These are phyloP conservation scores for Pterois miles DNA, from an alignment of 2,797 vertebrate species.

Conservation along the genomic window DNA sequence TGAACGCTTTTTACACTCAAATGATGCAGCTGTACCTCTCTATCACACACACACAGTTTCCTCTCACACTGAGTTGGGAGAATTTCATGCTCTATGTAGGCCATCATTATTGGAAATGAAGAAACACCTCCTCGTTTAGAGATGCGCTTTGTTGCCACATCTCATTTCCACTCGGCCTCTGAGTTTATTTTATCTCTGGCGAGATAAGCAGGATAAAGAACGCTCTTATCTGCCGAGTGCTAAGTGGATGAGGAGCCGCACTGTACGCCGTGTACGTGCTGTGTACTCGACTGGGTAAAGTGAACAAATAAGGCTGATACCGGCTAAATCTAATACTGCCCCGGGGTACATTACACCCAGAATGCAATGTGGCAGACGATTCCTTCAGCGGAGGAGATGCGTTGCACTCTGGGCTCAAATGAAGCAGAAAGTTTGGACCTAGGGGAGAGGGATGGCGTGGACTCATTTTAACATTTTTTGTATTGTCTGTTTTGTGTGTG, in stretches of 20 bases:
- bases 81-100: conserved; percentile 74
- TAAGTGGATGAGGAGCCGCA: conserved; percentile 65
- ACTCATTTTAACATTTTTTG: not conserved
- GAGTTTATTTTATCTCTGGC: conserved; percentile 67
- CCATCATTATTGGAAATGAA: conserved; percentile 71
- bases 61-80: conserved; percentile 35
- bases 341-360: conserved; percentile 59
- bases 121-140: conserved; percentile 70
- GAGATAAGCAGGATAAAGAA: conserved; percentile 71
- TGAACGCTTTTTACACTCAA: conserved; percentile 60
- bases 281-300: conserved; percentile 61
- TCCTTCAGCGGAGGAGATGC: conserved; percentile 24
- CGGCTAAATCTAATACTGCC: conserved; percentile 67
- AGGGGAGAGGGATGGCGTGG: conserved; percentile 1
- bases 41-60: conserved; percentile 13
- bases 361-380: conserved; percentile 59
- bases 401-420: conserved; percentile 46
- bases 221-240: conserved; percentile 62
- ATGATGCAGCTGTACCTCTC: conserved; percentile 43
- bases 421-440: conserved; percentile 55
- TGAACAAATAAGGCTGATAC: conserved; percentile 70
- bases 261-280: conserved; percentile 31
- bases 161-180: conserved; percentile 63
- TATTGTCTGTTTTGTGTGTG: not conserved
- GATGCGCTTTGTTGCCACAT: conserved; percentile 67